Evolutionary conservation across 2,797 vertebrate genomes (phyloP), one percentile per base, ranked within the genome.

Genomic region (Phrynocephalus guinanensis): DNA sequence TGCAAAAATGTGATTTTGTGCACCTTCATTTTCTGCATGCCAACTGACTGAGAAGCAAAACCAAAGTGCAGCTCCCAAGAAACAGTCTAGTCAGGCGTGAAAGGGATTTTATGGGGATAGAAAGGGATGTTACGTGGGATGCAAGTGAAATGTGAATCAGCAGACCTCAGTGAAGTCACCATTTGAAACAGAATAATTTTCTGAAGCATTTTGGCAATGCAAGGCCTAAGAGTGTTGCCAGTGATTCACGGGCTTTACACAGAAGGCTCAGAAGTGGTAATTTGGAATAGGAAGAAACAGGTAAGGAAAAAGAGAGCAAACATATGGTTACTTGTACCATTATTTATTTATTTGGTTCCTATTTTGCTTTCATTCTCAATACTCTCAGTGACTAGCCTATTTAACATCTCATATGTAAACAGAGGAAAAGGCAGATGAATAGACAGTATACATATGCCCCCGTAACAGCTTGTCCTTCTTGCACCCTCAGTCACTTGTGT

Each of bases 291-390:
- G 22, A 10, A 79, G 30, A 56, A 60, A 56, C 50, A 63, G 56
- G 7, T 30, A 79, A 63, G n/a, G 4, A 79, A 79, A 79, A 22
- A 60, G 78, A 79, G 28, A 18, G 30, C 52, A 60, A 9, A 79
- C 52, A 79, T 63, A 52, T 79, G 50, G 7, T 63, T 79, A 79
- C 22, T 60, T 8, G 30, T 79, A 56, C 28, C 56, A 28, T 22
- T 79, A 79, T 63, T 72, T 79, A 33, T 79, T 79, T 79, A 33
- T 79, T 79, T 79, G n/a, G 16, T 79, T 63, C 33, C 18, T 56
- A 79, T 60, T 63, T 63, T 63, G 60, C 38, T 63, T 79, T 79
- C 78, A 79, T 79, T 16, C n/a, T 33, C n/a, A 79, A 33, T n/a
- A 20, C 52, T 79, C 56, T 79, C 28, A 60, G 16, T n/a, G 22